A percentile compares a stretch with the other conserved stretches of the same genome.
Evolutionary conservation across 2,797 vertebrate species (phyloP).

Genomic region (Pangasius djambal): DNA sequence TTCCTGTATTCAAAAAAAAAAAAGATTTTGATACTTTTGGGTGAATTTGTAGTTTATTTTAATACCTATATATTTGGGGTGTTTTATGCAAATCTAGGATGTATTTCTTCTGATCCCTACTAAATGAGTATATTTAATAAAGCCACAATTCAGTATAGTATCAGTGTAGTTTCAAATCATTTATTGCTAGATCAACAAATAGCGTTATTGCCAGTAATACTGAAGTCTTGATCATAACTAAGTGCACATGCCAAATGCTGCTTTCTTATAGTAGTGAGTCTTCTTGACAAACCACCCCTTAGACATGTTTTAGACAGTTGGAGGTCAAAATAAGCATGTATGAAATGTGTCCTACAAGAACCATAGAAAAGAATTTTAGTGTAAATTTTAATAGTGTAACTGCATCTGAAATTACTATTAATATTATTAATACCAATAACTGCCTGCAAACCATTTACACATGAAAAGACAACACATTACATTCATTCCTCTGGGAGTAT

Average conservation of each 20-base stretch:
- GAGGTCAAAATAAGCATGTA: conserved; percentile 59
- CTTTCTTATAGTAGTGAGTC: background rate
- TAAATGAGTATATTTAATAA: background rate
- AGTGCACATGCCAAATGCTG: background rate
- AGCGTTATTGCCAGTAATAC: background rate
- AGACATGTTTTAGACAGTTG: conserved; percentile 58
- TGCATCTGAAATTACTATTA: background rate
- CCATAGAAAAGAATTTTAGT: background rate
- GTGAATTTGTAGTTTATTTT: background rate
- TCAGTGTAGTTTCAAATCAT: background rate
- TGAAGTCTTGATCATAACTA: background rate
- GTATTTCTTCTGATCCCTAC: background rate
- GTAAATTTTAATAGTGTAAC: background rate
- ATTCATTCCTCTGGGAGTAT: background rate
- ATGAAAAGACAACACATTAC: background rate
- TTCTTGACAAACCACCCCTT: background rate
- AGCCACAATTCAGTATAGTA: background rate
- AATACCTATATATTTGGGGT: background rate
- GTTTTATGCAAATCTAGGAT: background rate
- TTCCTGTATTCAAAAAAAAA: background rate
- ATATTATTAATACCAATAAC: background rate
- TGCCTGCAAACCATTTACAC: background rate
- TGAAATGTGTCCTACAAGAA: background rate
- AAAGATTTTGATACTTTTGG: background rate
- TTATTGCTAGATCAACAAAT: background rate